A percentile compares a stretch with the other conserved stretches of the same genome.
These are phyloP conservation scores for Lasioglossum leucozonium DNA, from an alignment of 2,888 invertebrate species.

Conservation along the genomic window DNA sequence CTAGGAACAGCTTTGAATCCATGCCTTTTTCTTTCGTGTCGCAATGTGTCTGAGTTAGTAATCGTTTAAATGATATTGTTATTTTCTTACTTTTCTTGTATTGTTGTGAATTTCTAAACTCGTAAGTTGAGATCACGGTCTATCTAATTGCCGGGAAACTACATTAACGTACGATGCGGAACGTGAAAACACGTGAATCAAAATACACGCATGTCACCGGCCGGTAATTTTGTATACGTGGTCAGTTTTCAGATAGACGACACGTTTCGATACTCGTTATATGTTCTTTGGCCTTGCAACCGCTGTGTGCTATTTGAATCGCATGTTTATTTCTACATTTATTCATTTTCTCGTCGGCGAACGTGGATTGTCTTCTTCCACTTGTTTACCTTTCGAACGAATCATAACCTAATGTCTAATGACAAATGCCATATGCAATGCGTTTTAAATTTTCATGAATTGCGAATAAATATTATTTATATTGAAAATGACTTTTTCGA, in stretches of 20 bases:
- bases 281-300: neutral
- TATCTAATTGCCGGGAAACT: slow-evolving; percentile 28
- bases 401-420: slow-evolving; percentile 34
- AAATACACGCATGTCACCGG: slow-evolving; percentile 71
- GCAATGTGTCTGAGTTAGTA: slow-evolving; percentile 55
- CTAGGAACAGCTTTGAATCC: slow-evolving; percentile 20
- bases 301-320: neutral
- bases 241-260: slow-evolving; percentile 60
- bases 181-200: slow-evolving; percentile 39
- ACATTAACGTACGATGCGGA: slow-evolving; percentile 39
- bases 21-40: slow-evolving; percentile 62
- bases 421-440: slow-evolving; percentile 49
- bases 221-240: slow-evolving; percentile 81
- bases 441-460: neutral
- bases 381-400: neutral
- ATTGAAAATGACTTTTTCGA: neutral
- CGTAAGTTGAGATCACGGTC: slow-evolving; percentile 35
- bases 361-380: neutral
- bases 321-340: neutral
- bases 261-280: neutral
- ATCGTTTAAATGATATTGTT: slow-evolving; percentile 64
- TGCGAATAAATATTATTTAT: neutral
- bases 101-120: slow-evolving; percentile 51
- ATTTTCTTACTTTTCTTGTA: slow-evolving; percentile 59
- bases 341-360: neutral